A percentile compares a stretch with the other conserved stretches of the same genome.
These are phyloP conservation scores for Peromyscus melanophrys DNA, from an alignment of 2,797 vertebrate genomes.

Conservation along the genomic window DNA sequence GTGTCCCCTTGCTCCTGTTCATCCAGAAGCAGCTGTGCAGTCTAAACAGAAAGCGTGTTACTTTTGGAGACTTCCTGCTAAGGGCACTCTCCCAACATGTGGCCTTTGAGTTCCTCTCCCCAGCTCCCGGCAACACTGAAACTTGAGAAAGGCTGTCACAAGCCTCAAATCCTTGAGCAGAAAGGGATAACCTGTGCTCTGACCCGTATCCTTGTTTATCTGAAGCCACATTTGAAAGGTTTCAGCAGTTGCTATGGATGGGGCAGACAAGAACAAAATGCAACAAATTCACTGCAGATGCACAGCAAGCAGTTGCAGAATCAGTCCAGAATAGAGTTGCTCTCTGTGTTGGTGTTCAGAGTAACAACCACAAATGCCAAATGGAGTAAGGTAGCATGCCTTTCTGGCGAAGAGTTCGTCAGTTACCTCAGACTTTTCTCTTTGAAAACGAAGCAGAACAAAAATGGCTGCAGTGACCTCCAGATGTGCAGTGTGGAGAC, in stretches of 20 bases:
- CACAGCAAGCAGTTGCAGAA: neutral
- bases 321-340: neutral
- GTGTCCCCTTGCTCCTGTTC: neutral
- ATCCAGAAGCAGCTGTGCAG: neutral
- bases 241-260: neutral
- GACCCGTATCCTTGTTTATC: neutral
- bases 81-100: neutral
- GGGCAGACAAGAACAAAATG: neutral
- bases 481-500: neutral
- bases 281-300: neutral
- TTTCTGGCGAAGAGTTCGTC: neutral
- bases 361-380: neutral
- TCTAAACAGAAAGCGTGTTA: no score
- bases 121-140: neutral
- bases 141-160: neutral
- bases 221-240: neutral
- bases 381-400: neutral
- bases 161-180: neutral
- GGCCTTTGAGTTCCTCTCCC: neutral
- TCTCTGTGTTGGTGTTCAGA: neutral
- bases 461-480: neutral
- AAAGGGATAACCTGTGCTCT: neutral
- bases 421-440: neutral
- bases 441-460: neutral
- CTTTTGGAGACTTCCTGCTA: neutral